Evolutionary conservation across 2,113 vertebrate genomes (phyloP).

Genomic region (Brachypteracias leptosomus): DNA sequence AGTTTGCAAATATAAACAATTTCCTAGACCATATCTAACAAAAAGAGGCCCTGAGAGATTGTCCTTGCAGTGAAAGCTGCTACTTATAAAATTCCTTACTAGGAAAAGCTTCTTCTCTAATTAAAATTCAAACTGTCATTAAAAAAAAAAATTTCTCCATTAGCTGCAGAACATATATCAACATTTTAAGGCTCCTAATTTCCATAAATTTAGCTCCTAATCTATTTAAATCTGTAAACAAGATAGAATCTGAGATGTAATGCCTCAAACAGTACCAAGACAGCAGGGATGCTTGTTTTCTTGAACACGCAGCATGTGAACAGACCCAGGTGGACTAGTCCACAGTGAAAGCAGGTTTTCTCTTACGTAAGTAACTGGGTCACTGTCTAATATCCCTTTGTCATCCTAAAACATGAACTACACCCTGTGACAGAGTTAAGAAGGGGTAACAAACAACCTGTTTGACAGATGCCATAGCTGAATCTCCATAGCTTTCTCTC

Average conservation of each 20-base stretch:
- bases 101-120: background rate
- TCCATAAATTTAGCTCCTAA: background rate
- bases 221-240: background rate
- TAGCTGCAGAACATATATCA: background rate
- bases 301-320: background rate
- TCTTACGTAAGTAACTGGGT: slow-evolving; percentile 8
- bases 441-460: background rate
- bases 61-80: background rate
- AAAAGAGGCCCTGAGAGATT: background rate
- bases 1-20: background rate
- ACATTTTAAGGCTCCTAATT: background rate
- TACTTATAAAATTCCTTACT: background rate
- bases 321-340: background rate
- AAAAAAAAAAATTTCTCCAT: background rate
- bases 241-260: background rate
- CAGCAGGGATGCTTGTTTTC: background rate
- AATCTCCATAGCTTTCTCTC: background rate
- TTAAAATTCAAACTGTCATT: background rate
- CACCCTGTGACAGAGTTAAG: background rate
- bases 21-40: background rate
- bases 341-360: background rate
- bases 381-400: background rate
- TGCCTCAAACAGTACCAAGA: background rate
- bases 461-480: background rate
- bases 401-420: background rate